These are phyloP conservation scores for silkworm (Bombyx mori) DNA, from an alignment of 1,140 invertebrate genomes.

Conservation along the genomic window DNA sequence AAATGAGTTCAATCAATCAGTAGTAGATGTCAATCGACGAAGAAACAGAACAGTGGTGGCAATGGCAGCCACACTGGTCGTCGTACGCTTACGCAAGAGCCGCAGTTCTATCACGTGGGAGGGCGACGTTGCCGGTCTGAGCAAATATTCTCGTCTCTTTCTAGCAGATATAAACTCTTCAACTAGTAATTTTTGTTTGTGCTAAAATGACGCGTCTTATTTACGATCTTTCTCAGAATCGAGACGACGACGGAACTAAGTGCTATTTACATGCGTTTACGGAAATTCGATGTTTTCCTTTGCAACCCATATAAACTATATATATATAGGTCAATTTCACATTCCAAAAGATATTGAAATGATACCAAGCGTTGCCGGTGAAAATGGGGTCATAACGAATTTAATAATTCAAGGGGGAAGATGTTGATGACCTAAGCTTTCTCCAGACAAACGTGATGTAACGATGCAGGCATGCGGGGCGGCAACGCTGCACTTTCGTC, in stretches of 20 bases:
- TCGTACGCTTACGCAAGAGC: slow-evolving; percentile 67
- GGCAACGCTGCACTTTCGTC: slow-evolving; percentile 64
- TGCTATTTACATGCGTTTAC: slow-evolving; percentile 25
- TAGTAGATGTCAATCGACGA: slow-evolving; percentile 26
- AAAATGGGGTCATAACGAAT: too few relatives aligned
- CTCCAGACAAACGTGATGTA: slow-evolving; percentile 66
- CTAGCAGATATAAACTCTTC: slow-evolving; percentile 38
- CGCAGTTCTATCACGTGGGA: slow-evolving; percentile 60
- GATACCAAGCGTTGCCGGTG: too few relatives aligned
- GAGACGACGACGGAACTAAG: slow-evolving; percentile 34
- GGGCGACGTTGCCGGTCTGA: slow-evolving; percentile 54
- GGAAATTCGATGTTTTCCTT: slow-evolving; percentile 13
- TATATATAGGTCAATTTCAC: too few relatives aligned
- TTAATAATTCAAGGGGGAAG: background rate
- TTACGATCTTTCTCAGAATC: slow-evolving; percentile 58
- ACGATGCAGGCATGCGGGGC: slow-evolving; percentile 33
- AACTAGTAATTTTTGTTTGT: slow-evolving; percentile 63
- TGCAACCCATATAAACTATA: too few relatives aligned
- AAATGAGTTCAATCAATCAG: slow-evolving; percentile 29
- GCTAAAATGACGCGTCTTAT: slow-evolving; percentile 59
- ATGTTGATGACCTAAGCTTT: slow-evolving; percentile 61
- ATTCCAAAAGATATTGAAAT: too few relatives aligned
- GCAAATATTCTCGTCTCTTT: slow-evolving; percentile 39
- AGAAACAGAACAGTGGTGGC: slow-evolving; percentile 23
- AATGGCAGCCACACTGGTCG: slow-evolving; percentile 31